A percentile compares a stretch with the other conserved stretches of the same genome.
These are phyloP conservation scores for Urocyon cinereoargenteus DNA, from an alignment of 2,797 vertebrate genomes.

Conservation along the genomic window DNA sequence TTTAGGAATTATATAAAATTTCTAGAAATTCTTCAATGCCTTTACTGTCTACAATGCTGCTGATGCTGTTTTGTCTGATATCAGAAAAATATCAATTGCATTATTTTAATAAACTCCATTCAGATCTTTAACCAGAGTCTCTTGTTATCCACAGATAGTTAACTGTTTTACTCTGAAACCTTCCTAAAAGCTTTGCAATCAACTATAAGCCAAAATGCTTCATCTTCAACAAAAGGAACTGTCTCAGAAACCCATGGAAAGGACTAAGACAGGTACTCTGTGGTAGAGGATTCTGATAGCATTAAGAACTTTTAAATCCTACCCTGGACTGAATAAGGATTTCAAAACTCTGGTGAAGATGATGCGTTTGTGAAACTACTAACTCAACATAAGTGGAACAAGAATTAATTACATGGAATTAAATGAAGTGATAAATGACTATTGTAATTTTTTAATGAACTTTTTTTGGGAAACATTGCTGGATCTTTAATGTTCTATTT, in stretches of 20 bases:
- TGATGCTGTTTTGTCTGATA: neutral
- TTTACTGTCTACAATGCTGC: neutral
- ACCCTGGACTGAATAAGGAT: neutral
- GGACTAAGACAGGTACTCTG: neutral
- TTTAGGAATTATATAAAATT: neutral
- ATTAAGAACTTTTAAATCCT: neutral
- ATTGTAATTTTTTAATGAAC: neutral
- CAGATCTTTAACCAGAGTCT: neutral
- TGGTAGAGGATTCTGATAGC: neutral
- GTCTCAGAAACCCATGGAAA: neutral
- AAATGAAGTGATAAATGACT: neutral
- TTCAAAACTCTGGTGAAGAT: neutral
- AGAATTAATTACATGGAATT: neutral
- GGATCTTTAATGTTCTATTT: conserved; percentile 18
- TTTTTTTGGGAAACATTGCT: neutral
- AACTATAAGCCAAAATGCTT: neutral
- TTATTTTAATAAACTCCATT: neutral
- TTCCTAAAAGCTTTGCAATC: neutral
- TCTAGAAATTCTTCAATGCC: neutral
- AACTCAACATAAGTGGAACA: neutral
- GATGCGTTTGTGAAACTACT: neutral
- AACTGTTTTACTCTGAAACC: neutral
- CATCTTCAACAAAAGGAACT: neutral
- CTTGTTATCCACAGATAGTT: neutral
- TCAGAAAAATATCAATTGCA: neutral